Conservation (phyloP, 35 echinoderm and acorn worm genomes). For the Diadema setosum region DNA sequence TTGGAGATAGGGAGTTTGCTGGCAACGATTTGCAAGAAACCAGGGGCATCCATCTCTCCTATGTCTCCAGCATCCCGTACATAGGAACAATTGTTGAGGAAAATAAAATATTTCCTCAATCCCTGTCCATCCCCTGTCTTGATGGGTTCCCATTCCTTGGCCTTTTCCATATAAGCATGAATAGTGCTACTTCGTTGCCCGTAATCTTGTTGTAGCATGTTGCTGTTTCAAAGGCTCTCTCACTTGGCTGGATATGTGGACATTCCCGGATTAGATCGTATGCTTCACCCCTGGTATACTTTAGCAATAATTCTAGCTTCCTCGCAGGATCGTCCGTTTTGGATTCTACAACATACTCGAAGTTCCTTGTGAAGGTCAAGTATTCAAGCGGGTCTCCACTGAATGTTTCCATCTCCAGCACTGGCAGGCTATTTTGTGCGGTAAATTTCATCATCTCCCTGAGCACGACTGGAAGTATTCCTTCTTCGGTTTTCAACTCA, state of each 20-base stretch:
- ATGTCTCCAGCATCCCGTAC: neutral
- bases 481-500: no score
- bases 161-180: slow-evolving; percentile 27
- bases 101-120: slow-evolving; percentile 36
- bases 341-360: slow-evolving; percentile 48
- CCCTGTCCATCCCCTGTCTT: neutral
- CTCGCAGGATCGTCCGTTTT: neutral
- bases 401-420: neutral
- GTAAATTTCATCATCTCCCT: no score
- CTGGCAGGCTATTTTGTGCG: slow-evolving; percentile 17
- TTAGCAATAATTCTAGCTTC: slow-evolving; percentile 28
- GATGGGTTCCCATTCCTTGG: slow-evolving; percentile 13
- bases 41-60: neutral
- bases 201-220: slow-evolving; percentile 33
- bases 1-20: neutral
- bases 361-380: slow-evolving; percentile 31
- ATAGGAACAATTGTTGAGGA: slow-evolving; percentile 16
- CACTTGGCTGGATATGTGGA: neutral
- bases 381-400: slow-evolving; percentile 46
- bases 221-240: neutral
- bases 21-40: neutral
- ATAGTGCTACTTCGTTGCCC: slow-evolving; percentile 20
- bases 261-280: slow-evolving; percentile 29
- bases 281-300: slow-evolving; percentile 48
- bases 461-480: no score